Percentiles rank a stretch among this genome's conserved stretches.
phyloP scores from a whole-genome alignment of 1,140 invertebrate species.

The Eumeta japonica region DNA sequence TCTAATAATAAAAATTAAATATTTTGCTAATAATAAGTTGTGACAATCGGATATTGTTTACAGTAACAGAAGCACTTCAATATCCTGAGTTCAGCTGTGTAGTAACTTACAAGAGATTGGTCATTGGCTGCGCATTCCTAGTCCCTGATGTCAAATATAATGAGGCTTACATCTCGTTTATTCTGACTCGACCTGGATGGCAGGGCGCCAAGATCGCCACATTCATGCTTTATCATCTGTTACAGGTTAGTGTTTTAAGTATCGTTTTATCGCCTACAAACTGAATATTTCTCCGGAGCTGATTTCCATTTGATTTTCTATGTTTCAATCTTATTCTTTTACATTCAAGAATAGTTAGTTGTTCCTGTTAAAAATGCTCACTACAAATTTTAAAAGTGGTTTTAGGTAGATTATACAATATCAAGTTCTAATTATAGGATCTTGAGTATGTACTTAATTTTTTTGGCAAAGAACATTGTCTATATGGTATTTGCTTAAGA shows the following conservation, averaged over 20 bases:
- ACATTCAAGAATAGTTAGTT: too few species aligned
- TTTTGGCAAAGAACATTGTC: too few species aligned
- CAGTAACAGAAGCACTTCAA: slow-evolving; percentile 84
- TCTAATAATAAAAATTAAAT: background rate
- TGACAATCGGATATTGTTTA: slow-evolving; percentile 27
- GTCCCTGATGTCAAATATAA: slow-evolving; percentile 81
- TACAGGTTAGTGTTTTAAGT: slow-evolving; percentile 63
- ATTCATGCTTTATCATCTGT: slow-evolving; percentile 91
- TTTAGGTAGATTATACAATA: too few species aligned
- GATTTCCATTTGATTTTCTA: slow-evolving; percentile 8
- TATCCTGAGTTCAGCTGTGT: slow-evolving; percentile 93
- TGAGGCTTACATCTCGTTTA: slow-evolving; percentile 87
- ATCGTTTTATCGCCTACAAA: background rate
- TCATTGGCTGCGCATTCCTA: slow-evolving; percentile 86
- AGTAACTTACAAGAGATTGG: slow-evolving; percentile 78
- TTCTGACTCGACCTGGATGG: slow-evolving; percentile 87
- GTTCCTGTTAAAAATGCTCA: too few species aligned
- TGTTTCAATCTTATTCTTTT: slow-evolving; percentile 8
- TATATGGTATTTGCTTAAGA: too few species aligned
- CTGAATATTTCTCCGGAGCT: slow-evolving; percentile 1
- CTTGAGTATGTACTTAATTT: too few species aligned
- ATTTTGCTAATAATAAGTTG: slow-evolving; percentile 1
- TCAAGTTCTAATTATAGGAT: too few species aligned
- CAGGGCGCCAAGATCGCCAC: slow-evolving; percentile 75
- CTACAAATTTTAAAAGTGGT: too few species aligned